Conservation (phyloP, 2,797 vertebrate species). For the Myotis myotis region DNA sequence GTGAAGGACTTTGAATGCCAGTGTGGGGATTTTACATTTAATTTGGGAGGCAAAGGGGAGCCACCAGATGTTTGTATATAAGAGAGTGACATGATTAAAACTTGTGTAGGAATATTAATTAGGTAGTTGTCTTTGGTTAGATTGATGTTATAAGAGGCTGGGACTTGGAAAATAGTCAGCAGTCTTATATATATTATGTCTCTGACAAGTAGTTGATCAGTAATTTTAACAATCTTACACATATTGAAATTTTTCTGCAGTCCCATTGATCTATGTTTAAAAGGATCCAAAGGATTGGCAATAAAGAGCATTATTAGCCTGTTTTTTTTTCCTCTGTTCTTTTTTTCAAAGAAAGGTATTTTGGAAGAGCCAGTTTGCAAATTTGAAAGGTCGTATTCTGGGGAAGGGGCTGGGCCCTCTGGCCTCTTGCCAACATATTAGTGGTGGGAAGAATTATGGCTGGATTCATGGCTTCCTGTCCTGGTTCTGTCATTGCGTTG, state of each 20-base stretch:
- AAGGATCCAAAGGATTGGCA: neutral
- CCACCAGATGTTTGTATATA: constrained; percentile 48
- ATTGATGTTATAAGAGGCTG: neutral
- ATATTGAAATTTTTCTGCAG: neutral
- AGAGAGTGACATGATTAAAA: constrained; percentile 57
- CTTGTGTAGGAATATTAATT: constrained; percentile 55
- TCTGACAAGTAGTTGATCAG: constrained; percentile 17
- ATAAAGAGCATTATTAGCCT: neutral
- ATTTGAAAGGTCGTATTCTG: neutral
- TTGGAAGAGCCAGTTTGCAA: neutral
- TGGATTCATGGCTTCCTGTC: neutral
- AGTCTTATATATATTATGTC: neutral
- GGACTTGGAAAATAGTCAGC: neutral
- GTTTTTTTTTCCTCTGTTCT: no score
- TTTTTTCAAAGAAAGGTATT: neutral
- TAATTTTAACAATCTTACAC: constrained; percentile 11
- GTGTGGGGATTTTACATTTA: constrained; percentile 30
- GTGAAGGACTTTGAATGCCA: constrained; percentile 6
- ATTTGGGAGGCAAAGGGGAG: constrained; percentile 50
- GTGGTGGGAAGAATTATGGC: neutral
- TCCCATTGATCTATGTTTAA: neutral
- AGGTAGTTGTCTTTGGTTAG: constrained; percentile 38
- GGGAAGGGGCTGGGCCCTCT: neutral
- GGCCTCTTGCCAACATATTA: neutral
- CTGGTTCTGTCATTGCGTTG: neutral